phyloP scores from a whole-genome alignment of 2,797 vertebrate species.

The Pipistrellus kuhlii region DNA sequence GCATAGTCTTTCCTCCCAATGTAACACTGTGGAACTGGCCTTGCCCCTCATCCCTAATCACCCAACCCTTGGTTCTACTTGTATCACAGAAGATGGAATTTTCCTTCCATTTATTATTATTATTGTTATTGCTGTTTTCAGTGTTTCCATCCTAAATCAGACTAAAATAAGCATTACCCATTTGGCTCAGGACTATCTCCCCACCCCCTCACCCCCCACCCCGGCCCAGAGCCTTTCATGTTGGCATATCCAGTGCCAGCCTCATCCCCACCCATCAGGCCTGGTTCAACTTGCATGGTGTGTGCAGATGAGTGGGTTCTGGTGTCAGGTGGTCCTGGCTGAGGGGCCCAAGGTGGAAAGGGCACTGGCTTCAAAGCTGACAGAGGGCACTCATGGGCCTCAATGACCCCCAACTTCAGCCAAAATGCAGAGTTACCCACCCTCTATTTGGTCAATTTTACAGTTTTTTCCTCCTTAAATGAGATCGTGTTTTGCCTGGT shows the following conservation, averaged over 20 bases:
- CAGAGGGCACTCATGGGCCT: not conserved
- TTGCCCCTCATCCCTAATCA: not conserved
- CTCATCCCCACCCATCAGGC: rapidly evolving
- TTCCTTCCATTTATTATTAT: not conserved
- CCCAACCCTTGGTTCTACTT: not conserved
- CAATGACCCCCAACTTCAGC: not conserved
- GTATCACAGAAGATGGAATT: not conserved
- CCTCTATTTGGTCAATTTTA: not conserved
- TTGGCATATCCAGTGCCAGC: not conserved
- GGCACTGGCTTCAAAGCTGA: not conserved
- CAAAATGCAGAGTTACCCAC: not conserved
- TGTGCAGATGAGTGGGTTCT: rapidly evolving
- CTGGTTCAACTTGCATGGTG: not conserved
- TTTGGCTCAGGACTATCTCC: not conserved
- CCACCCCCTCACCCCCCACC: rapidly evolving
- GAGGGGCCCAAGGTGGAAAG: not conserved
- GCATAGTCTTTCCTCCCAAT: not conserved
- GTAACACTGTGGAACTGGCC: not conserved
- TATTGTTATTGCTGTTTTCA: not conserved
- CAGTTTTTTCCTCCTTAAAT: not conserved
- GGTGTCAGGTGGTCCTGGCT: not conserved
- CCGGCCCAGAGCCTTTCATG: rapidly evolving
- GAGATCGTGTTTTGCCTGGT: not conserved
- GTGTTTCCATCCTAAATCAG: not conserved
- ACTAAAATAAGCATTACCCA: not conserved